Percentiles rank a stretch among this genome's conserved stretches.
phyloP scores from a whole-genome alignment of 2,888 invertebrate genomes.

The Eudemis profundana region DNA sequence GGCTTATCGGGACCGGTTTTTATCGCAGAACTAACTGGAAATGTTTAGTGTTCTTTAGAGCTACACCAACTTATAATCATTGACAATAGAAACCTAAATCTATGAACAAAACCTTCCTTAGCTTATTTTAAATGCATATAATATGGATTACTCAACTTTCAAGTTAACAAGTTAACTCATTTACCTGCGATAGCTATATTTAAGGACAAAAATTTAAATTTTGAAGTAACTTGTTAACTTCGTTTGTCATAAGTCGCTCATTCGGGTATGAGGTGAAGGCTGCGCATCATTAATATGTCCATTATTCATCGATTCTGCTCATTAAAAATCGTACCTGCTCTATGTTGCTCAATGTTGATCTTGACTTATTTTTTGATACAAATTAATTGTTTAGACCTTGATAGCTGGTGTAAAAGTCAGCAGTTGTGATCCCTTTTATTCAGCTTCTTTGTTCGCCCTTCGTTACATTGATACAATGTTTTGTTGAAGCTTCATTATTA shows the following conservation, averaged over 20 bases:
- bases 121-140: neutral
- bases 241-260: slow-evolving; percentile 41
- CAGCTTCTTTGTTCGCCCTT: neutral
- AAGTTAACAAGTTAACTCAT: neutral
- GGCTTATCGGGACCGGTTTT: slow-evolving; percentile 16
- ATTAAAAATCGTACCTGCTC: slow-evolving; percentile 38
- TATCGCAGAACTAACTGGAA: slow-evolving; percentile 2
- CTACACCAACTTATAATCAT: slow-evolving; percentile 9
- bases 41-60: too few species aligned
- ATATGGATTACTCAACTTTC: neutral
- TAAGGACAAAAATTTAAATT: neutral
- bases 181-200: slow-evolving; percentile 1
- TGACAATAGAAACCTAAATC: slow-evolving; percentile 1
- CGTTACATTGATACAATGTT: neutral
- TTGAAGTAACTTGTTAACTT: slow-evolving; percentile 20
- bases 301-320: slow-evolving; percentile 43
- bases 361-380: slow-evolving; percentile 39
- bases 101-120: slow-evolving; percentile 14
- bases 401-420: slow-evolving; percentile 11
- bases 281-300: slow-evolving; percentile 38
- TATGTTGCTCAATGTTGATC: slow-evolving; percentile 45
- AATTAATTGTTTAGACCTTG: slow-evolving; percentile 32
- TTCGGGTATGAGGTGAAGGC: slow-evolving; percentile 46
- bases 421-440: neutral
- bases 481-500: neutral